These are phyloP conservation scores for Buceros bicornis DNA, from an alignment of 2,797 vertebrate species.

Conservation along the genomic window DNA sequence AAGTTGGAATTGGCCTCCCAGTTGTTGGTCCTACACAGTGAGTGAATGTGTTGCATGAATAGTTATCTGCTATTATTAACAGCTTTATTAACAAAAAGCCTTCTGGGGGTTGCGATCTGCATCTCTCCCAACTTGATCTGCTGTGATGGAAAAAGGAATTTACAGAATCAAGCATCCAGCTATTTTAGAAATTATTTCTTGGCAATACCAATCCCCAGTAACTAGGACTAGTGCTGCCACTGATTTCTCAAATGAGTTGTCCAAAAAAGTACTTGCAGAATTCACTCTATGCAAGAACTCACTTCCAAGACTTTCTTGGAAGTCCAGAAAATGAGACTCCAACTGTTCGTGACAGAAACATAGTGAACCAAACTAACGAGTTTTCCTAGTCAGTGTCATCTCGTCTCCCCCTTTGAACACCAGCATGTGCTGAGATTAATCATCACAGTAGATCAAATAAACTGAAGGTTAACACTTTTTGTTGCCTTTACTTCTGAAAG, in stretches of 20 bases:
- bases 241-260: background rate
- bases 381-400: background rate
- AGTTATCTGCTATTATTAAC: background rate
- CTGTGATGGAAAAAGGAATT: background rate
- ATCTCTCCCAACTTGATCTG: background rate
- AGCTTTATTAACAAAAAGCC: background rate
- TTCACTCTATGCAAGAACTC: background rate
- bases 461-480: background rate
- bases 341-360: background rate
- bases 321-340: background rate
- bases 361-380: background rate
- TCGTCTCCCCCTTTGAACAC: background rate
- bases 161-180: background rate
- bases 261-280: background rate
- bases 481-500: background rate
- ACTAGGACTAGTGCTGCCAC: background rate
- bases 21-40: background rate
- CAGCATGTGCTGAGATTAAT: background rate
- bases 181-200: background rate
- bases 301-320: background rate
- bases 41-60: background rate
- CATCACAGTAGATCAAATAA: background rate
- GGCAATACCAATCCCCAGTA: background rate
- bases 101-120: background rate
- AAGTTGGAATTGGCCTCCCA: background rate